Base-by-base conservation (phyloP, 2,888 invertebrate genomes). In the Rhyacophila evoluta region DNA sequence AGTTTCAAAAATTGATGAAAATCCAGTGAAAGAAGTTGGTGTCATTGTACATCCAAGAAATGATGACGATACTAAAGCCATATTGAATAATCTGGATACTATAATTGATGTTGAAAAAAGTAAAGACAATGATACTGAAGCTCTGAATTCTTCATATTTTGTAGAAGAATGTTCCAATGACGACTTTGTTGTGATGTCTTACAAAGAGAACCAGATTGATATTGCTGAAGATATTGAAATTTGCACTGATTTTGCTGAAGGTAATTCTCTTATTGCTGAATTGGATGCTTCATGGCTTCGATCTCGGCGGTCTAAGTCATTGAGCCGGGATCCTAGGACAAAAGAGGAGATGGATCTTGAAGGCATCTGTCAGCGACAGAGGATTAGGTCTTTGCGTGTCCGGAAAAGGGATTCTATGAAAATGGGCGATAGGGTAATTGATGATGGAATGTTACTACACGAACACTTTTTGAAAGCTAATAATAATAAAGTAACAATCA, bases 171-270 rank as follows among this genome's bases (percentile, higher is more conserved):
- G 76, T 19, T 71, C 75, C 10, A 77, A 78, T 25, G 82, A 82
- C 5, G 81, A 82, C 68, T 79, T 82, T 33, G 79, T 69, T 5
- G 33, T 82, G n/a, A 75, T 82, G 11, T 81, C 82, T 0, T 82
- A 82, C 12, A 81, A 82, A 72, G 82, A 82, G 33, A 82, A 82
- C 68, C 70, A 77, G 5, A 79, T 81, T 10, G 73, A 79, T 67
- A 82, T 82, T 39, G 78, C 74, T 28, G 73, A 79, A 36, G 82
- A 82, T 38, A 82, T 82, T 28, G 81, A 79, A 33, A 74, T 75
- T 27, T 82, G 82, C 37, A 81, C 81, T 0, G 78, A 82, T 69
- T 82, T 82, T 38, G 82, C 81, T 2, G 79, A 82, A 41, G 33
- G 33, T 4, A 79, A 81, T 27, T 37, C 36, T 1, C 39, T 82